Conservation (phyloP, 2,113 vertebrate species). For the Agelaius tricolor region DNA sequence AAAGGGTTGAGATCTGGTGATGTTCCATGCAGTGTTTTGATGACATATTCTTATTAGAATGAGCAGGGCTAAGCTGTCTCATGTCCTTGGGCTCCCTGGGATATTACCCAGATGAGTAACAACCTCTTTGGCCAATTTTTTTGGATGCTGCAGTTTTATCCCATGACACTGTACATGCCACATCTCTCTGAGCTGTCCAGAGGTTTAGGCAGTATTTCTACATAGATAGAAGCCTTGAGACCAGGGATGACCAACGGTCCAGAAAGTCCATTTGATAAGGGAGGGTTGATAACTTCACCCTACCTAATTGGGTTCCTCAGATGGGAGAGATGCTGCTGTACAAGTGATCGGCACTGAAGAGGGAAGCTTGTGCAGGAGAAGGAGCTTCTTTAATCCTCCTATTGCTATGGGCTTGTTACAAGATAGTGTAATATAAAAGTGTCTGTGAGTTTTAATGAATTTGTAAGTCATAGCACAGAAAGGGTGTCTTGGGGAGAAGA, state of each 20-base stretch:
- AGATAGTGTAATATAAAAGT: background rate
- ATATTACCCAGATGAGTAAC: background rate
- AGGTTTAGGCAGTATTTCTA: background rate
- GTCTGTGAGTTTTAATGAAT: background rate
- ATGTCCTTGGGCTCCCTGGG: background rate
- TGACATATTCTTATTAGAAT: background rate
- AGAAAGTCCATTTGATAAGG: background rate
- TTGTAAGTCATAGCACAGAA: constrained; percentile 5
- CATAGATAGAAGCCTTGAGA: background rate
- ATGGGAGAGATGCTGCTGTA: background rate
- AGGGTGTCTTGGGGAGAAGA: background rate
- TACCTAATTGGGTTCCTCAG: background rate
- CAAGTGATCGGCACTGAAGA: background rate
- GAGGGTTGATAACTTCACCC: background rate
- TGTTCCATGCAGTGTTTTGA: background rate
- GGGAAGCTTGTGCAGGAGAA: background rate
- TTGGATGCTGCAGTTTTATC: background rate
- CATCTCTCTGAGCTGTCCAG: background rate
- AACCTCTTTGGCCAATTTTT: background rate
- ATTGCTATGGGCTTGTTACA: background rate
- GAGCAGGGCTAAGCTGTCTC: background rate
- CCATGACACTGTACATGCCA: background rate
- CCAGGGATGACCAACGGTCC: background rate
- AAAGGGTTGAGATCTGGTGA: background rate
- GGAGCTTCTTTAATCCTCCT: background rate